Percentiles rank a stretch among this genome's conserved stretches.
Evolutionary conservation across 2,797 vertebrate genomes (phyloP).

Genomic region (Bradypodion ventrale): DNA sequence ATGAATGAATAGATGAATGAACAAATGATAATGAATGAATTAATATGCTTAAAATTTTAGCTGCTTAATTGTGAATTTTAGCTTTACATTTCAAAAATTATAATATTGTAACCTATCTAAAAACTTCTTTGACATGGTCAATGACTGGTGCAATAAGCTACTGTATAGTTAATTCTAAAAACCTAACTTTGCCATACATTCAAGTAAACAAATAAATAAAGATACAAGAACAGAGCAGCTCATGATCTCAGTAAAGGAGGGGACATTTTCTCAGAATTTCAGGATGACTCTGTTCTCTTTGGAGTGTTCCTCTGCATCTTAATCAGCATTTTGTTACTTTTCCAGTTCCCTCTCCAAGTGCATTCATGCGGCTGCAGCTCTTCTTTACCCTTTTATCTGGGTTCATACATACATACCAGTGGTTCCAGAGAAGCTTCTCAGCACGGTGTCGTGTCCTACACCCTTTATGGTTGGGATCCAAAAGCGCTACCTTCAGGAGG

Average conservation of each 20-base stretch:
- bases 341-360: conserved; percentile 90
- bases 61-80: not conserved
- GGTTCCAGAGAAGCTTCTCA: conserved; percentile 89
- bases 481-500: conserved; percentile 77
- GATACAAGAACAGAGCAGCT: not conserved
- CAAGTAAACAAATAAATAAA: not conserved
- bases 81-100: not conserved
- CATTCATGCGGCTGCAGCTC: conserved; percentile 88
- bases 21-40: no score
- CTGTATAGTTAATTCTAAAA: no score
- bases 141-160: no score
- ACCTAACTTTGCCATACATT: not conserved
- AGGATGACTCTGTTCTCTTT: no score
- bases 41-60: not conserved
- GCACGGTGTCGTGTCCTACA: conserved; percentile 91
- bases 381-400: conserved; percentile 97
- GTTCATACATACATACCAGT: conserved; percentile 96
- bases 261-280: no score
- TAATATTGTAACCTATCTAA: not conserved
- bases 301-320: not conserved
- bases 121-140: no score
- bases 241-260: no score
- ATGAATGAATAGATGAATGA: no score
- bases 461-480: conserved; percentile 95
- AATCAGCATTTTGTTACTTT: not conserved